Evolutionary conservation across 2,113 vertebrate genomes (phyloP).

Genomic region (Chrysemys picta): DNA sequence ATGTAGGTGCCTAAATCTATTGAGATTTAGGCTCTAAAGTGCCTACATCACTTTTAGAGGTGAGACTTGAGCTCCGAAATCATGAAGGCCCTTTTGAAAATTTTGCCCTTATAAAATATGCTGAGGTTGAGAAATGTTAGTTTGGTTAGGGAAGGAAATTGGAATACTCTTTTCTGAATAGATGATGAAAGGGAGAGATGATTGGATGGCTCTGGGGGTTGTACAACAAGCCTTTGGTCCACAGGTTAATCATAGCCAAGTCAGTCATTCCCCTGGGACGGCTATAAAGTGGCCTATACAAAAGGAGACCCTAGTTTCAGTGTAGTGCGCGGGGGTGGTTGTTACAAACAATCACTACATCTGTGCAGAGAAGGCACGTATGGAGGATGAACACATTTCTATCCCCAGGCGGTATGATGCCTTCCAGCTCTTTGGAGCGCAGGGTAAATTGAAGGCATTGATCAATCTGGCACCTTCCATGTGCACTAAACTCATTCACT

Average conservation of each 20-base stretch:
- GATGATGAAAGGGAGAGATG: not conserved
- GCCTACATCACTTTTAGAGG: not conserved
- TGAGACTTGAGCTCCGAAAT: not conserved
- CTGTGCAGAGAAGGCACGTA: not conserved
- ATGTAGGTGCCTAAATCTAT: not conserved
- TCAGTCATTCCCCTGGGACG: not conserved
- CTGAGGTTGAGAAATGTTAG: not conserved
- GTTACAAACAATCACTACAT: not conserved
- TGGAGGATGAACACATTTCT: not conserved
- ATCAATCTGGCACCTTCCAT: not conserved
- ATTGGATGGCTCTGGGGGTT: not conserved
- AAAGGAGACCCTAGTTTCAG: not conserved
- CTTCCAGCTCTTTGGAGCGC: not conserved
- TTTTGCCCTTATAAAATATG: not conserved
- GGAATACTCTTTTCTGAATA: not conserved
- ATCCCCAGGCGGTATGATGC: not conserved
- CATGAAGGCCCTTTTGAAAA: not conserved
- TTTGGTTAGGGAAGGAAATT: not conserved
- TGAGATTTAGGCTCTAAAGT: not conserved
- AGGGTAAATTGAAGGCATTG: not conserved
- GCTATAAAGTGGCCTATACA: not conserved
- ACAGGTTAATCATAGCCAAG: not conserved
- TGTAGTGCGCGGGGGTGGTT: not conserved
- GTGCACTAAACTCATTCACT: not conserved
- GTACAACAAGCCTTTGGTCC: not conserved